These are phyloP conservation scores for Agonopterix heracliana DNA, from an alignment of 2,888 invertebrate species.

Conservation along the genomic window DNA sequence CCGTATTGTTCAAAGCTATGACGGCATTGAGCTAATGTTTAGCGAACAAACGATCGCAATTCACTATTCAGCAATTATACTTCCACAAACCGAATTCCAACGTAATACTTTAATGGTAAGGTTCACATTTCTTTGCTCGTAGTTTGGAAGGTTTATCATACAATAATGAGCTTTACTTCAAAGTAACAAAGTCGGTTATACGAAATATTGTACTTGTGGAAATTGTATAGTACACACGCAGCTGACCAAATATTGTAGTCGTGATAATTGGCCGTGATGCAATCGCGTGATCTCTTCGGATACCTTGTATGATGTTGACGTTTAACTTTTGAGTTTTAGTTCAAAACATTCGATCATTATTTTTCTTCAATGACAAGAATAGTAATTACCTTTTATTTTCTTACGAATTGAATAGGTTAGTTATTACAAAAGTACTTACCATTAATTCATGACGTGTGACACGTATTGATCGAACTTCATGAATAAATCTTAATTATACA, in stretches of 20 bases:
- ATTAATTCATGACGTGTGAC: too few relatives aligned
- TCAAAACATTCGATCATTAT: too few relatives aligned
- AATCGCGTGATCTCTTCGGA: slow-evolving; percentile 61
- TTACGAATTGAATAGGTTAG: too few relatives aligned
- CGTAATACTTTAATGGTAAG: slow-evolving; percentile 20
- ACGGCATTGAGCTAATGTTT: slow-evolving; percentile 56
- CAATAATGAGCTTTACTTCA: slow-evolving; percentile 19
- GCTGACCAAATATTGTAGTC: slow-evolving; percentile 74
- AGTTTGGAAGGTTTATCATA: slow-evolving; percentile 2
- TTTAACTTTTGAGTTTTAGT: slow-evolving; percentile 16
- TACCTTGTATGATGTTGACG: slow-evolving; percentile 18
- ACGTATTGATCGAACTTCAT: too few relatives aligned
- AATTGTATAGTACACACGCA: slow-evolving; percentile 49
- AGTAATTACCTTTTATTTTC: too few relatives aligned
- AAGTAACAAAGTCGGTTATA: slow-evolving; percentile 14
- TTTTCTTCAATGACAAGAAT: too few relatives aligned
- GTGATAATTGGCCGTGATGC: slow-evolving; percentile 73
- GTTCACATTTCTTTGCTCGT: slow-evolving; percentile 31
- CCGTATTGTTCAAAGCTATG: slow-evolving; percentile 45
- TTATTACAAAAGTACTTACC: too few relatives aligned
- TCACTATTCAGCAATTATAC: slow-evolving; percentile 24
- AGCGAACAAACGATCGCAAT: slow-evolving; percentile 42
- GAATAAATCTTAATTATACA: too few relatives aligned
- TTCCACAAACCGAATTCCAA: slow-evolving; percentile 17
- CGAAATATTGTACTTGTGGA: slow-evolving; percentile 7